A percentile compares a stretch with the other conserved stretches of the same genome.
Conservation (phyloP, 2,797 vertebrate species). For the Sebastes reedi region DNA sequence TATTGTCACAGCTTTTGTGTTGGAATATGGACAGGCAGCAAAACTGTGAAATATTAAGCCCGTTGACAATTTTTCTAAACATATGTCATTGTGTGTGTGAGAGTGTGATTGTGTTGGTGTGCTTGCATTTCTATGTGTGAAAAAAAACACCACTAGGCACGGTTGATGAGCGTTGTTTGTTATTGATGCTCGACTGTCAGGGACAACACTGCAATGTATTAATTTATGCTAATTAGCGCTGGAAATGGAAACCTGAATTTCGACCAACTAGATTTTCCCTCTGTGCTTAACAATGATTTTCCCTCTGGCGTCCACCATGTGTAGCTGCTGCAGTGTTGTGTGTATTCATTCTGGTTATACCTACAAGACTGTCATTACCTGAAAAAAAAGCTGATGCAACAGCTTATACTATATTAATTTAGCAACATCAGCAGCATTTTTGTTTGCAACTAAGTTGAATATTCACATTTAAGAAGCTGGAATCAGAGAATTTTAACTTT, state of each 20-base stretch:
- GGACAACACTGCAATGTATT: constrained; percentile 32
- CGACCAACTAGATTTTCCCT: background rate
- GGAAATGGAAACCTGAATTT: constrained; percentile 37
- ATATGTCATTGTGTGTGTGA: constrained; percentile 56
- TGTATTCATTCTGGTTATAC: background rate
- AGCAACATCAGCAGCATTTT: background rate
- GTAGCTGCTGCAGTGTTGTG: background rate
- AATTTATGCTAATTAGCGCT: constrained; percentile 45
- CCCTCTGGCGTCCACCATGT: background rate
- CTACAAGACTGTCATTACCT: background rate
- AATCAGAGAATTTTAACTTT: no score
- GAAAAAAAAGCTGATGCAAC: background rate
- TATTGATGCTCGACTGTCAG: constrained; percentile 33
- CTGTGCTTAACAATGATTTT: background rate
- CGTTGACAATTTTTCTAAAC: constrained; percentile 48
- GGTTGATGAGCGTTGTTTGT: constrained; percentile 14
- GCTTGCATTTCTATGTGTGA: constrained; percentile 17
- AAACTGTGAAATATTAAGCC: constrained; percentile 67
- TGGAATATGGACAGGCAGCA: constrained; percentile 59
- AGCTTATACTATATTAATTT: background rate
- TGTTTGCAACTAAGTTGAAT: background rate
- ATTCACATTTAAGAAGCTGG: no score
- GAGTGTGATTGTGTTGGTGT: constrained; percentile 39
- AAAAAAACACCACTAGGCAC: constrained; percentile 11
- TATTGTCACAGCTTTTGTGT: constrained; percentile 67